These are phyloP conservation scores for Choristoneura rosaceana DNA, from an alignment of 2,888 invertebrate species.

Conservation along the genomic window DNA sequence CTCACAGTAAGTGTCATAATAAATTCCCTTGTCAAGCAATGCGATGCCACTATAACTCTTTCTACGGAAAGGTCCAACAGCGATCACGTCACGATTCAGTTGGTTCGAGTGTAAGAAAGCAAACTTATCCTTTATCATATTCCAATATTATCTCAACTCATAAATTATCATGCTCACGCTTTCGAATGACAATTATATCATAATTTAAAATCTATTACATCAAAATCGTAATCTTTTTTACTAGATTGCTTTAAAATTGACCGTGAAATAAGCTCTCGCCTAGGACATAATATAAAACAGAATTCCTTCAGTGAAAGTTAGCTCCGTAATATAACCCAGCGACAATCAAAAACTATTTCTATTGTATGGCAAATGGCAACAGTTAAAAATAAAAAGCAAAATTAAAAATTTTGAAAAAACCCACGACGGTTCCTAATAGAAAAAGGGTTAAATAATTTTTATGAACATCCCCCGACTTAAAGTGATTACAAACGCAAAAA, in stretches of 20 bases:
- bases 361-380: background rate
- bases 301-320: constrained; percentile 38
- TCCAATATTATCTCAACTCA: background rate
- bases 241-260: constrained; percentile 34
- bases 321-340: background rate
- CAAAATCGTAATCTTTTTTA: constrained; percentile 21
- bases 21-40: too few species aligned
- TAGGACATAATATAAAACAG: constrained; percentile 19
- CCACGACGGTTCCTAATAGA: too few species aligned
- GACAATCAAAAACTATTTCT: constrained; percentile 30
- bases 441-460: too few species aligned
- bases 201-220: constrained; percentile 25
- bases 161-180: constrained; percentile 10
- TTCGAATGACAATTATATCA: constrained; percentile 27
- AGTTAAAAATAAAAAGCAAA: constrained; percentile 5
- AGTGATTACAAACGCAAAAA: too few species aligned
- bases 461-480: too few species aligned
- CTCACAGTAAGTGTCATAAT: too few species aligned
- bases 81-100: too few species aligned
- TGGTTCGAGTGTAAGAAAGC: background rate
- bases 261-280: constrained; percentile 37
- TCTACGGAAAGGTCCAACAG: too few species aligned
- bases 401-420: too few species aligned
- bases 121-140: background rate
- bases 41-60: too few species aligned